phyloP scores from a whole-genome alignment of 1,140 invertebrate species.

The Luehdorfia chinensis region DNA sequence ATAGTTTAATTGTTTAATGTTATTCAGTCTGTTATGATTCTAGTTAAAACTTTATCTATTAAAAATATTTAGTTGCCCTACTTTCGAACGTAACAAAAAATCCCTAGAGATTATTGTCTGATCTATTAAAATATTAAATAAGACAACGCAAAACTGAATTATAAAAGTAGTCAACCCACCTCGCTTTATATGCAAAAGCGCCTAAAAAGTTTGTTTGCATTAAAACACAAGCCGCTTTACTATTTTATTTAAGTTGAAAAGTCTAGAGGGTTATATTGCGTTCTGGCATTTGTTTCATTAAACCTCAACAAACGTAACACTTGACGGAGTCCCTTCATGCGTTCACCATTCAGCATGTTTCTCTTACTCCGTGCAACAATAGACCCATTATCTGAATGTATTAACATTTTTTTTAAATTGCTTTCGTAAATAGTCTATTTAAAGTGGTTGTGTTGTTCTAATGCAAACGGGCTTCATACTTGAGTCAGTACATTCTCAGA shows the following conservation, averaged over 20 bases:
- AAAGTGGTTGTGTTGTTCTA: conserved; percentile 74
- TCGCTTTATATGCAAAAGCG: conserved; percentile 77
- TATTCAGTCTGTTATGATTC: conserved; percentile 35
- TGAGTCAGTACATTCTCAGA: conserved; percentile 59
- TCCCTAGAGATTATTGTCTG: conserved; percentile 33
- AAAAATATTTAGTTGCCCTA: conserved; percentile 21
- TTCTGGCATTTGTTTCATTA: conserved; percentile 72
- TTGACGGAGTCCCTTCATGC: conserved; percentile 43
- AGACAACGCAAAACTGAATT: conserved; percentile 76
- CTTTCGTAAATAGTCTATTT: conserved; percentile 24
- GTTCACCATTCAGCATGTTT: conserved; percentile 54
- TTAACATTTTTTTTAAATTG: conserved; percentile 7
- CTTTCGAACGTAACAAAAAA: conserved; percentile 20
- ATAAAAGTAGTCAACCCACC: conserved; percentile 75
- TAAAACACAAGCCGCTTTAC: conserved; percentile 76
- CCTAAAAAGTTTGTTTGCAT: conserved; percentile 77
- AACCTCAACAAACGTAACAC: conserved; percentile 42
- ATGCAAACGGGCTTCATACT: conserved; percentile 72
- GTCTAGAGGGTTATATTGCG: conserved; percentile 76
- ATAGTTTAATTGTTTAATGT: conserved; percentile 4
- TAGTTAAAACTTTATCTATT: conserved; percentile 35
- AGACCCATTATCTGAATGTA: conserved; percentile 38
- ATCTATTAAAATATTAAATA: conserved; percentile 51
- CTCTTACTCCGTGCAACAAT: conserved; percentile 32
- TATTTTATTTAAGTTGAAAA: conserved; percentile 74